A percentile compares a stretch with the other conserved stretches of the same genome.
phyloP scores from a whole-genome alignment of 2,888 invertebrate genomes.

The Acheta domesticus region DNA sequence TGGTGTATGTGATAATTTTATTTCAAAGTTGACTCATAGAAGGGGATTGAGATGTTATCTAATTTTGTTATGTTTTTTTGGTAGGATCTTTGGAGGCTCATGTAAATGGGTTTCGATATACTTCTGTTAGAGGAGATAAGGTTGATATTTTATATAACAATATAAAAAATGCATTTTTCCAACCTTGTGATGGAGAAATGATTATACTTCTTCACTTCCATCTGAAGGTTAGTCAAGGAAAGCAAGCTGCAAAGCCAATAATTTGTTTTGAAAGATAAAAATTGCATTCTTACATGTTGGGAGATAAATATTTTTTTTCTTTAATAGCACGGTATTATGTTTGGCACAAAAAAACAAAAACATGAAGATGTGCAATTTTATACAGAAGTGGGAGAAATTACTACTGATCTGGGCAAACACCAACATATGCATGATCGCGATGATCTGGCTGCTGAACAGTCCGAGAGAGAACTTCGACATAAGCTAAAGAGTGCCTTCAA shows the following conservation, averaged over 20 bases:
- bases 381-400: slow-evolving; percentile 99
- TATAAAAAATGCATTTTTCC: slow-evolving; percentile 98
- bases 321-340: slow-evolving; percentile 90
- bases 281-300: no score
- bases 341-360: slow-evolving; percentile 86
- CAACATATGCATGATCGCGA: slow-evolving; percentile 99
- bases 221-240: slow-evolving; percentile 62
- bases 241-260: no score
- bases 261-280: no score
- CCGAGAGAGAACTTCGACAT: slow-evolving; percentile 92
- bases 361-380: slow-evolving; percentile 99
- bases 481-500: slow-evolving; percentile 97
- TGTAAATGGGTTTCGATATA: slow-evolving; percentile 93
- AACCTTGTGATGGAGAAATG: slow-evolving; percentile 99
- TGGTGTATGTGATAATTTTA: no score
- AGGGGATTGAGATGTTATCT: background rate
- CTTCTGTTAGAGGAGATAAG: slow-evolving; percentile 98
- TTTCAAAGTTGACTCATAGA: no score
- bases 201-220: slow-evolving; percentile 98
- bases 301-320: background rate
- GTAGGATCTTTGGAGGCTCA: slow-evolving; percentile 85
- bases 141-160: slow-evolving; percentile 99
- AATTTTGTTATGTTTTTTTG: slow-evolving; percentile 29
- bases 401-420: slow-evolving; percentile 98
- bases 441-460: slow-evolving; percentile 97